Conservation (phyloP, 2,113 vertebrate genomes). For the Nipponia nippon region DNA sequence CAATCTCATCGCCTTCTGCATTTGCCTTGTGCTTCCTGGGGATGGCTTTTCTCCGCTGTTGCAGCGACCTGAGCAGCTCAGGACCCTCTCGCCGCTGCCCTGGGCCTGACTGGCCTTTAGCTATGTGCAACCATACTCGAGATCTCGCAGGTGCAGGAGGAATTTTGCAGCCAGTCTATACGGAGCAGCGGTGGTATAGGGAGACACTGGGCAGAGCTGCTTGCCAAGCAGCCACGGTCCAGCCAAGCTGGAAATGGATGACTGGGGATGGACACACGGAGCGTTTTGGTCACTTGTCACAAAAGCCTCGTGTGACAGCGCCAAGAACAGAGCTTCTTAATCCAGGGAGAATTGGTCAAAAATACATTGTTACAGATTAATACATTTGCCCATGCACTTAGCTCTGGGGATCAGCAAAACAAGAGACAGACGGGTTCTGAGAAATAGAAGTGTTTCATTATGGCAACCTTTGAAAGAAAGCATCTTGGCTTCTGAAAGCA, state of each 20-base stretch:
- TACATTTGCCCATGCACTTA: neutral
- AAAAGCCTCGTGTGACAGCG: neutral
- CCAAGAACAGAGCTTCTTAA: neutral
- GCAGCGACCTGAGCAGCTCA: neutral
- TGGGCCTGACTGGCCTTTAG: neutral
- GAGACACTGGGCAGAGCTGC: neutral
- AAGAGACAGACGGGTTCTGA: neutral
- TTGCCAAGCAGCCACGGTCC: neutral
- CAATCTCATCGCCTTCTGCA: neutral
- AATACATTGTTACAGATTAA: neutral
- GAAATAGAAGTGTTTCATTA: neutral
- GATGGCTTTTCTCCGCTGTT: neutral
- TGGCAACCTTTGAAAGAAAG: neutral
- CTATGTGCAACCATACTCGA: rapidly evolving
- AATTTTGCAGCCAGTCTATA: neutral
- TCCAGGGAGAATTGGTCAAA: neutral
- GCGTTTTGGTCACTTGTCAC: neutral
- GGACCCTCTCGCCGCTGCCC: neutral
- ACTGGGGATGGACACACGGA: neutral
- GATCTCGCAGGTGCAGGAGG: neutral
- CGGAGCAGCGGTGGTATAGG: neutral
- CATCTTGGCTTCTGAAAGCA: neutral
- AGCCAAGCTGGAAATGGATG: neutral
- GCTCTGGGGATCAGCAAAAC: neutral
- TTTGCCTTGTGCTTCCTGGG: neutral